phyloP scores from a whole-genome alignment of 2,113 vertebrate species.

The Actenoides lindsayi region DNA sequence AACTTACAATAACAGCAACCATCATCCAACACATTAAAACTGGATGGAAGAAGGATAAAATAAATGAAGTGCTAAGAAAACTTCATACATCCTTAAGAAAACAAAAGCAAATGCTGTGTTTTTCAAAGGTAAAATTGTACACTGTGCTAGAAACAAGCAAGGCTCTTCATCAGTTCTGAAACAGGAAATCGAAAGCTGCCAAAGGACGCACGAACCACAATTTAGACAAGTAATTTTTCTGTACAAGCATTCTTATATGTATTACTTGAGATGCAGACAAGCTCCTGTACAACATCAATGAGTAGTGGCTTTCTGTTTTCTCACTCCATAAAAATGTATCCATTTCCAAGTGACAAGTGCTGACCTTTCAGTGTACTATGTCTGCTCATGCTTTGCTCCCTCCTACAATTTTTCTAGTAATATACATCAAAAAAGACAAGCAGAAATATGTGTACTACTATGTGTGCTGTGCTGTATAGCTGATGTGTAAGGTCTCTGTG shows the following conservation, averaged over 20 bases:
- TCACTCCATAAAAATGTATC: constrained; percentile 34
- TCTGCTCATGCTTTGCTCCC: not conserved
- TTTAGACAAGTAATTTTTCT: constrained; percentile 21
- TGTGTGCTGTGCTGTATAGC: not conserved
- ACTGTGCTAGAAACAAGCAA: not conserved
- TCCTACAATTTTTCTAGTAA: constrained; percentile 24
- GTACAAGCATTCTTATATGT: not conserved
- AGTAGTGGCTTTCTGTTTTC: not conserved
- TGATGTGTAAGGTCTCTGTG: not conserved
- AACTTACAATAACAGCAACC: not conserved
- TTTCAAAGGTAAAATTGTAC: not conserved
- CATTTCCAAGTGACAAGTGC: constrained; percentile 29
- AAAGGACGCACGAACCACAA: constrained; percentile 1
- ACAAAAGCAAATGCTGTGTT: constrained; percentile 2
- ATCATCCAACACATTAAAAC: not conserved
- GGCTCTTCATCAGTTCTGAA: not conserved
- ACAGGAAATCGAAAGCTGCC: constrained; percentile 2
- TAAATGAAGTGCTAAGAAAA: not conserved
- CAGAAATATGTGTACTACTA: not conserved
- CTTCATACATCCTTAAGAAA: constrained; percentile 15
- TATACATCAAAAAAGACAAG: constrained; percentile 39
- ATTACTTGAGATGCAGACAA: constrained; percentile 43
- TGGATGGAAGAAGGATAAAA: not conserved
- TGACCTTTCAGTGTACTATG: constrained; percentile 16
- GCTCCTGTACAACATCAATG: not conserved